A percentile compares a stretch with the other conserved stretches of the same genome.
These are phyloP conservation scores for Aplochiton taeniatus DNA, from an alignment of 2,797 vertebrate species.

Conservation along the genomic window DNA sequence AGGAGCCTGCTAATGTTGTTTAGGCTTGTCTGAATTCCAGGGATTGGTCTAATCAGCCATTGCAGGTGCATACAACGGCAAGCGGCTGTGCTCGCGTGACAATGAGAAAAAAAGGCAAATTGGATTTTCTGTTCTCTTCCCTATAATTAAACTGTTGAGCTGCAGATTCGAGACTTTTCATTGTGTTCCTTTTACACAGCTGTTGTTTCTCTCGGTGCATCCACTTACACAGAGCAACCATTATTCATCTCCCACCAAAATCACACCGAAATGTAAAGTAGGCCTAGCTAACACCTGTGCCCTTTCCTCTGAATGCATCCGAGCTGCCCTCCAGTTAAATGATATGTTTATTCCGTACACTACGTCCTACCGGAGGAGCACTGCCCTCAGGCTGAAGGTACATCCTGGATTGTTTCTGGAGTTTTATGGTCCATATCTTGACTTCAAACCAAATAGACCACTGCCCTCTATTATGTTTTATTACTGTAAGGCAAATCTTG, in stretches of 20 bases:
- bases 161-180: constrained; percentile 58
- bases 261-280: constrained; percentile 14
- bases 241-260: constrained; percentile 18
- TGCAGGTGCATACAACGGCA: constrained; percentile 55
- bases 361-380: too few species aligned
- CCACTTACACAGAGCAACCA: constrained; percentile 4
- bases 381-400: too few species aligned
- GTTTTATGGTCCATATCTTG: too few species aligned
- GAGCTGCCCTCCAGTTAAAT: too few species aligned
- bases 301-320: not conserved
- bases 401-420: too few species aligned
- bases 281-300: constrained; percentile 28
- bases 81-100: constrained; percentile 41
- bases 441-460: too few species aligned
- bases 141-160: constrained; percentile 58
- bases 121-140: constrained; percentile 51
- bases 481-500: constrained; percentile 23
- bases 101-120: constrained; percentile 55
- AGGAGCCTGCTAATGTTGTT: constrained; percentile 44
- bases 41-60: constrained; percentile 57
- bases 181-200: constrained; percentile 33
- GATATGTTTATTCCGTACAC: not conserved
- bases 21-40: constrained; percentile 45
- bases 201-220: constrained; percentile 6
- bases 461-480: not conserved